phyloP scores from a whole-genome alignment of 2,113 vertebrate species.

The Cynoglossus semilaevis region DNA sequence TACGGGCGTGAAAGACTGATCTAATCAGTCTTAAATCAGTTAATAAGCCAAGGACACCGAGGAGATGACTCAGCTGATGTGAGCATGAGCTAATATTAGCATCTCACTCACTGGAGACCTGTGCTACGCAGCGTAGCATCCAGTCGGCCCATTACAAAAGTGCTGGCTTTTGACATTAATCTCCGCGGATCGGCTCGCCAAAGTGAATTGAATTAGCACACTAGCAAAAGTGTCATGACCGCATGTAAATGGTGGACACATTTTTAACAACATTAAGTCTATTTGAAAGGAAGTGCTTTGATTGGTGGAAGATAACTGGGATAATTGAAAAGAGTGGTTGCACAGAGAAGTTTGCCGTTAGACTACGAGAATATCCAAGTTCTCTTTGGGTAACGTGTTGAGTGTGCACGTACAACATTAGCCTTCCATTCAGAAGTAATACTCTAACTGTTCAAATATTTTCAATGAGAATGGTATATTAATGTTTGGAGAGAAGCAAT shows the following conservation, averaged over 20 bases:
- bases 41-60: constrained; percentile 77
- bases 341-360: no score
- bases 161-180: constrained; percentile 47
- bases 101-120: constrained; percentile 36
- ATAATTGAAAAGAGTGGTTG: no score
- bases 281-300: constrained; percentile 6
- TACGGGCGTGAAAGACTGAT: constrained; percentile 52
- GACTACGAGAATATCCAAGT: no score
- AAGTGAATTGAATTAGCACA: constrained; percentile 60
- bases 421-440: no score
- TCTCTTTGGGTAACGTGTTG: no score
- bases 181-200: constrained; percentile 50
- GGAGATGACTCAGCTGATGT: constrained; percentile 78
- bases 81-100: constrained; percentile 73
- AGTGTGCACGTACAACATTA: no score
- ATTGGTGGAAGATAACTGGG: background rate
- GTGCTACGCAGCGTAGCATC: constrained; percentile 25
- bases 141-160: constrained; percentile 44
- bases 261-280: constrained; percentile 24
- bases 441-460: no score
- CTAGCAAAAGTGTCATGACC: constrained; percentile 62
- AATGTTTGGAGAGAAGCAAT: no score
- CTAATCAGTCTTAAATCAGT: constrained; percentile 76
- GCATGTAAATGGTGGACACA: constrained; percentile 53
- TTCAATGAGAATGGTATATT: no score